These are phyloP conservation scores for Oeneis ivallda DNA, from an alignment of 2,888 invertebrate species.

Conservation along the genomic window DNA sequence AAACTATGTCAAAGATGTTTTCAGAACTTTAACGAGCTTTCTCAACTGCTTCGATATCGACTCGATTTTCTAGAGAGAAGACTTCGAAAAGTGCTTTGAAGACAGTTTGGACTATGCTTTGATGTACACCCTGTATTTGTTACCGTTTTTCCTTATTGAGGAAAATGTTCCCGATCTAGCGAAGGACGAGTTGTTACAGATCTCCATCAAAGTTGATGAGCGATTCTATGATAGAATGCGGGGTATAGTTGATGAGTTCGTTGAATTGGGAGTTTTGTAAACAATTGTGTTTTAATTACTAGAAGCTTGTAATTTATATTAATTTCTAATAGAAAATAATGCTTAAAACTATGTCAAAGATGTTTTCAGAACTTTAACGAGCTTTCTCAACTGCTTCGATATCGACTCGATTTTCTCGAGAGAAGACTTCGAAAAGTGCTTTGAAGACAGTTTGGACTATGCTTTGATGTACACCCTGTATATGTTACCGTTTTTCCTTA, in stretches of 20 bases:
- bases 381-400: slow-evolving; percentile 49
- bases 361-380: slow-evolving; percentile 42
- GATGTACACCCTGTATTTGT: slow-evolving; percentile 44
- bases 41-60: slow-evolving; percentile 48
- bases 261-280: slow-evolving; percentile 45
- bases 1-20: slow-evolving; percentile 46
- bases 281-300: neutral
- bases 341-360: too few relatives aligned
- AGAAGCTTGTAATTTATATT: too few relatives aligned
- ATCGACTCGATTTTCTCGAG: slow-evolving; percentile 45
- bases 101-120: slow-evolving; percentile 51
- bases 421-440: slow-evolving; percentile 49
- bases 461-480: slow-evolving; percentile 49
- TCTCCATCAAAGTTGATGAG: slow-evolving; percentile 43
- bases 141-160: slow-evolving; percentile 46
- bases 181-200: slow-evolving; percentile 41
- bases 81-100: slow-evolving; percentile 49
- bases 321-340: too few relatives aligned
- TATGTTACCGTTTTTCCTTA: slow-evolving; percentile 46
- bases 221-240: slow-evolving; percentile 43
- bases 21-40: slow-evolving; percentile 45
- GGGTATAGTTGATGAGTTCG: slow-evolving; percentile 50
- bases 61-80: slow-evolving; percentile 44
- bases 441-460: slow-evolving; percentile 46
- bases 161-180: slow-evolving; percentile 46